Conservation (phyloP, 1,140 invertebrate species). For the Platyscapa corneri region DNA sequence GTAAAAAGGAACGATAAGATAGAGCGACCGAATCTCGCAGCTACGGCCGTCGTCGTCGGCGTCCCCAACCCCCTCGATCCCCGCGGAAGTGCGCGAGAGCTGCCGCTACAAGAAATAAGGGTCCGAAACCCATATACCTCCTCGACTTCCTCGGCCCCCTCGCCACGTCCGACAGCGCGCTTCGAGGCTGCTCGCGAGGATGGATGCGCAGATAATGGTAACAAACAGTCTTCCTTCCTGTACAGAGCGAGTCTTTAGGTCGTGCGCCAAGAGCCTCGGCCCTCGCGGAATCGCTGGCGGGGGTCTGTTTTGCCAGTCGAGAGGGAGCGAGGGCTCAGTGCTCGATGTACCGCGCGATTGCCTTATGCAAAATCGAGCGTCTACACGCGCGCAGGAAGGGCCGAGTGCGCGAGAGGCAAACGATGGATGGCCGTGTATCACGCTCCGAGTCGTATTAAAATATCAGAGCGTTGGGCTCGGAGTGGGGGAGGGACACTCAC, state of each 20-base stretch:
- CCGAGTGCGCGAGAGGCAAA: constrained; percentile 50
- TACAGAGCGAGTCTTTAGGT: constrained; percentile 57
- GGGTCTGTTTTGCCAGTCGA: background rate
- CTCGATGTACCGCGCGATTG: constrained; percentile 65
- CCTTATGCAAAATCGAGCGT: constrained; percentile 70
- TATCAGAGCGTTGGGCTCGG: constrained; percentile 54
- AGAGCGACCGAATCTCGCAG: background rate
- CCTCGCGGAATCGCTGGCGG: background rate
- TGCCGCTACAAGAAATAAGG: too few species aligned
- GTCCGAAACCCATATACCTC: background rate
- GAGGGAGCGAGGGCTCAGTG: constrained; percentile 23
- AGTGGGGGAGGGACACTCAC: background rate
- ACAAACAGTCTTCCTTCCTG: constrained; percentile 66
- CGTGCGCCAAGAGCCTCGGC: background rate
- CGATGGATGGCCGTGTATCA: constrained; percentile 68
- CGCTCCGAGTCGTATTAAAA: constrained; percentile 68
- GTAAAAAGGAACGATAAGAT: background rate
- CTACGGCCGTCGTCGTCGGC: too few species aligned
- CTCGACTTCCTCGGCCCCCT: background rate
- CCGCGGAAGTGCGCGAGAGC: constrained; percentile 27
- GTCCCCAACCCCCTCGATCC: background rate
- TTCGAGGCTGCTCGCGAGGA: background rate
- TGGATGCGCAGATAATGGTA: constrained; percentile 60
- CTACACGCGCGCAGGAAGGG: constrained; percentile 61
- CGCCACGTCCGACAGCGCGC: background rate